Evolutionary conservation across 30 jellyfish, hydroid and myxozoan genomes (phyloP).

Genomic region (Mastigias papua): DNA sequence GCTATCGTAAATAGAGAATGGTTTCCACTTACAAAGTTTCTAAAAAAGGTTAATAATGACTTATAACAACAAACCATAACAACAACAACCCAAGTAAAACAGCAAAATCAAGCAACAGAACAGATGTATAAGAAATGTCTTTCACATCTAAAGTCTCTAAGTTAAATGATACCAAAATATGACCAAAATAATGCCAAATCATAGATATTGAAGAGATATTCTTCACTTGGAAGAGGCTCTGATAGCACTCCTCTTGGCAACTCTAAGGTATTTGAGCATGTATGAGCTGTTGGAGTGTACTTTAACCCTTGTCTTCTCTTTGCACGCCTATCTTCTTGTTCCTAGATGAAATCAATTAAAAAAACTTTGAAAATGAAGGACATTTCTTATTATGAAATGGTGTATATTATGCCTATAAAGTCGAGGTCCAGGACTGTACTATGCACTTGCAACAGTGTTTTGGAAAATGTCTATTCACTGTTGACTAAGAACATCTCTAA

Average conservation of each 20-base stretch:
- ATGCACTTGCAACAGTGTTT: not conserved
- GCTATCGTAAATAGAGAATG: not conserved
- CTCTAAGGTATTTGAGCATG: slow-evolving; percentile 50
- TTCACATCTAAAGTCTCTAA: slow-evolving; percentile 8
- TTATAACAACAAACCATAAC: not conserved
- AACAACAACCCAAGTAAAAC: not conserved
- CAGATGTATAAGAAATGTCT: not conserved
- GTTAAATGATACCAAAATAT: slow-evolving; percentile 37
- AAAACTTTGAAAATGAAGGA: not conserved
- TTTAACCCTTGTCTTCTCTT: slow-evolving; percentile 40
- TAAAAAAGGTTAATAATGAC: not conserved
- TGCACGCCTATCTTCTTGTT: slow-evolving; percentile 26
- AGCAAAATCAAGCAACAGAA: slow-evolving; percentile 7
- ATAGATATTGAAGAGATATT: slow-evolving; percentile 24
- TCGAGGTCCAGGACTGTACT: not conserved
- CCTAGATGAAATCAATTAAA: slow-evolving; percentile 31
- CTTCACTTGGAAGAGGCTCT: slow-evolving; percentile 40
- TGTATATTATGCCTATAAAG: slow-evolving; percentile 6
- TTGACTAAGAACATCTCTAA: not conserved
- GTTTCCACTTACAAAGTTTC: not conserved
- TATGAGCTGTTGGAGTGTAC: slow-evolving; percentile 66
- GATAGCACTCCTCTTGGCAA: slow-evolving; percentile 69
- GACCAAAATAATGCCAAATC: slow-evolving; percentile 39
- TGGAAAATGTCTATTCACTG: not conserved
- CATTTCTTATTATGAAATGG: not conserved